phyloP scores from a whole-genome alignment of 2,797 vertebrate genomes.

The Linurgus olivaceus region DNA sequence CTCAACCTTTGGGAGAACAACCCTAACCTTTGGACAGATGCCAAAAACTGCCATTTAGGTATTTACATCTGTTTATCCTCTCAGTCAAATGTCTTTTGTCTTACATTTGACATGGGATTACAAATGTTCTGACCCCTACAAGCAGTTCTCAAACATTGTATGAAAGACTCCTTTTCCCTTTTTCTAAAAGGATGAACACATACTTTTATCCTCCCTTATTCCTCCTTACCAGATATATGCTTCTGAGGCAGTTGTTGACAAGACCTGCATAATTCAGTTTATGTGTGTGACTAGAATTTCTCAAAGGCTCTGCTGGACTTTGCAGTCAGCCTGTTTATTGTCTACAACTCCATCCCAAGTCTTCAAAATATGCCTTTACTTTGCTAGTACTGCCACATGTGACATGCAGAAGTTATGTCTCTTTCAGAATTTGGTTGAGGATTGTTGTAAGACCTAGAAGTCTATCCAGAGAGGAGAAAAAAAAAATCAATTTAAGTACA shows the following conservation, averaged over 20 bases:
- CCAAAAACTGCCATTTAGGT: constrained; percentile 72
- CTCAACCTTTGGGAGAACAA: constrained; percentile 68
- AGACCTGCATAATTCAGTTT: constrained; percentile 71
- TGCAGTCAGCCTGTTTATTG: background rate
- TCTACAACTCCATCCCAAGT: background rate
- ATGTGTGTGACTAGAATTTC: constrained; percentile 51
- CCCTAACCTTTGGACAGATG: constrained; percentile 68
- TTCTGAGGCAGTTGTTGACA: constrained; percentile 67
- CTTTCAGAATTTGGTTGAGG: background rate
- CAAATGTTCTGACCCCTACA: constrained; percentile 73
- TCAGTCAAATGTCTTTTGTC: constrained; percentile 74
- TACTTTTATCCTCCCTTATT: constrained; percentile 60
- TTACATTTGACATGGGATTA: constrained; percentile 65
- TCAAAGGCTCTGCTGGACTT: background rate
- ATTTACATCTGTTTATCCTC: constrained; percentile 82
- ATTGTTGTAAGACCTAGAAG: background rate
- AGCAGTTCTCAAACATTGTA: constrained; percentile 45
- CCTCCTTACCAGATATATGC: constrained; percentile 40
- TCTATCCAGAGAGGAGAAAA: background rate
- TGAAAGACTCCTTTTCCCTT: constrained; percentile 57
- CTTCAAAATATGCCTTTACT: background rate
- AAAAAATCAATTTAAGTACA: background rate
- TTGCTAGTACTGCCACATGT: background rate
- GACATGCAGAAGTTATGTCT: background rate
- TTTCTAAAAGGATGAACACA: constrained; percentile 66